Evolutionary conservation across 2,113 vertebrate species (phyloP), one percentile per base, ranked within the genome.

Genomic region (Cyprinodon tularosa): DNA sequence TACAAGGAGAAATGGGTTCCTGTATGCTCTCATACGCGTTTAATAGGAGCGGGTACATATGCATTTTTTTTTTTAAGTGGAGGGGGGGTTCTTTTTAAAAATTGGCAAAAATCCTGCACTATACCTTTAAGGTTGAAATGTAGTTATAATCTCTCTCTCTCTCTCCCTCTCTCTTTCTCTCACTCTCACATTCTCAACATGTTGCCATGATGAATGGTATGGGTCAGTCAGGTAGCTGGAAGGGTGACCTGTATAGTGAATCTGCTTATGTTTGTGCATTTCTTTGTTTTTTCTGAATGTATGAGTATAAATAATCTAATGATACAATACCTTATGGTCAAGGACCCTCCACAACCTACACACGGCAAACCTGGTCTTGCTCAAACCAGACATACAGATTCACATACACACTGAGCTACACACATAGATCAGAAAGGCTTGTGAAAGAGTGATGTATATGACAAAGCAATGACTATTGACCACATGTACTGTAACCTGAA

Each of bases 401-500:
- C 73, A 63, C 2, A 44, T 0, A 22, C 60, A 72, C 17, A 60
- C 15, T 14, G 20, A 66, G 38, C 62, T 63, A 64, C 68, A 81
- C 65, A 71, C 66, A 66, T 13, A 73, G 64, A 68, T 83, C 50
- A 65, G 68, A 22, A 76, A 62, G 44, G 69, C 68, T 68, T 47
- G 78, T 1, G 17, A 66, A 76, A 84, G 86, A 88, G 12, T 79
- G 85, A 90, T 91, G 79, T 87, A 89, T 63, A 76, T 59, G 79
- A 90, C 81, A 81, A 69, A 84, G 48, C 72, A 78, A 77, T 86
- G 80, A 81, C 89, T 87, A 85, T 89, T 91, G 88, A 87, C 80
- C 83, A 88, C 86, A 89, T 87, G 77, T 68, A 76, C 66, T 78
- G 76, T 82, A 81, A 78, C 72, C 78, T 88, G 82, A 86, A 76